phyloP scores from a whole-genome alignment of 2,888 invertebrate species.

The Cephus nigrinus region DNA sequence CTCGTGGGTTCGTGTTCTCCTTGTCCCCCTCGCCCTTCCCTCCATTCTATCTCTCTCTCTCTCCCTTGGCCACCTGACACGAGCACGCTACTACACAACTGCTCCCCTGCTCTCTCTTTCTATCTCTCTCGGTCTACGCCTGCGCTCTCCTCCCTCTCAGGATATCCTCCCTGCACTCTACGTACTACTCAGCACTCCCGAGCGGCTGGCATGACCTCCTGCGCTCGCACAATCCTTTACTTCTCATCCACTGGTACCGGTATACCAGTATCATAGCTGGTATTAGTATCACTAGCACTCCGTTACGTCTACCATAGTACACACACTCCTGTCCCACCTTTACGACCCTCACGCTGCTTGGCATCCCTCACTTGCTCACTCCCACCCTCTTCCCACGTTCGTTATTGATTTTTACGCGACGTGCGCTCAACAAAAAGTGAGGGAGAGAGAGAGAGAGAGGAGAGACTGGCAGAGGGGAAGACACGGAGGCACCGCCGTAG shows the following conservation, averaged over 20 bases:
- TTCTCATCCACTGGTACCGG: not conserved
- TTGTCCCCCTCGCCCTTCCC: not conserved
- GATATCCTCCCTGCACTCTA: not conserved
- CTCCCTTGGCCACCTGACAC: constrained; percentile 48
- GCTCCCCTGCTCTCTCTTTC: constrained; percentile 5
- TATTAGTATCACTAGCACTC: not conserved
- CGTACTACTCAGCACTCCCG: not conserved
- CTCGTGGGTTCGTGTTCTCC: not conserved
- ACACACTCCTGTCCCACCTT: not conserved
- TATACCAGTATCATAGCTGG: not conserved
- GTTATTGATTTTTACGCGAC: constrained; percentile 63
- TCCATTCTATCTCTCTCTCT: not conserved
- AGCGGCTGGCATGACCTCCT: not conserved
- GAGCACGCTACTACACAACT: not conserved
- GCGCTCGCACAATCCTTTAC: not conserved
- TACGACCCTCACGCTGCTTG: not conserved
- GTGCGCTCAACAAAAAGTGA: constrained; percentile 32
- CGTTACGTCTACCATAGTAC: not conserved
- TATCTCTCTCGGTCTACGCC: constrained; percentile 25
- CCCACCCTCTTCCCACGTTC: constrained; percentile 42
- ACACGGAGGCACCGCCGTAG: constrained; percentile 30
- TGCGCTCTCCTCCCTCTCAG: constrained; percentile 15
- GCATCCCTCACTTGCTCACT: not conserved
- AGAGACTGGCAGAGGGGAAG: constrained; percentile 14
- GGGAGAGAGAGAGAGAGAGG: constrained; percentile 8